phyloP scores from a whole-genome alignment of 2,797 vertebrate species.

The Chromobotia macracanthus region DNA sequence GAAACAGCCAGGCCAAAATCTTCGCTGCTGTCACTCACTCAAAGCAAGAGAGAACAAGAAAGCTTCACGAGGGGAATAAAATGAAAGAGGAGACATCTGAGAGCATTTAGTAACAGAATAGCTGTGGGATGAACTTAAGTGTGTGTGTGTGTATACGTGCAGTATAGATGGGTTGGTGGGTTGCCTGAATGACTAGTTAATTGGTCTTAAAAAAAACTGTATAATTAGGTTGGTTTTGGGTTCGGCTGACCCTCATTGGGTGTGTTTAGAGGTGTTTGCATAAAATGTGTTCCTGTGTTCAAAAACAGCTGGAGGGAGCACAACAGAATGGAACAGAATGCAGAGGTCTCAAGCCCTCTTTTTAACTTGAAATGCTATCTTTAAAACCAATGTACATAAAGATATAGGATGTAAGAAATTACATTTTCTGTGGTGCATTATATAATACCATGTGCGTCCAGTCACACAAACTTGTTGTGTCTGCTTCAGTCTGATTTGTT shows the following conservation, averaged over 20 bases:
- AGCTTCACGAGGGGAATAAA: not conserved
- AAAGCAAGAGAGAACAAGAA: not conserved
- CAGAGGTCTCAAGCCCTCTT: not conserved
- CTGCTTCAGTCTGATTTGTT: not conserved
- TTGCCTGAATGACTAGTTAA: not conserved
- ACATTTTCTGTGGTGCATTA: no score
- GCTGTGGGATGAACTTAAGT: not conserved
- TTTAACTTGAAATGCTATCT: no score
- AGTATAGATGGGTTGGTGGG: not conserved
- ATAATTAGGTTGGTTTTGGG: slow-evolving; percentile 3
- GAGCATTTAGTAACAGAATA: not conserved
- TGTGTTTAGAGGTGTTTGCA: not conserved
- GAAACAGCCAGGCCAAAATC: not conserved
- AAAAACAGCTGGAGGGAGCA: not conserved
- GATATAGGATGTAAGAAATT: no score
- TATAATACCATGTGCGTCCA: not conserved
- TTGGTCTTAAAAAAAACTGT: not conserved
- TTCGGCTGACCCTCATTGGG: not conserved
- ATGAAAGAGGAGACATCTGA: slow-evolving; percentile 2
- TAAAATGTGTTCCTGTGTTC: not conserved
- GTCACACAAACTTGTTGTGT: not conserved
- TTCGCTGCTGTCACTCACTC: not conserved
- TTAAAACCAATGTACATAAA: no score
- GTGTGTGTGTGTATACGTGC: not conserved
- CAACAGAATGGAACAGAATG: not conserved